Base-by-base conservation (phyloP, 2,797 vertebrate species). In the Semaprochilodus insignis region DNA sequence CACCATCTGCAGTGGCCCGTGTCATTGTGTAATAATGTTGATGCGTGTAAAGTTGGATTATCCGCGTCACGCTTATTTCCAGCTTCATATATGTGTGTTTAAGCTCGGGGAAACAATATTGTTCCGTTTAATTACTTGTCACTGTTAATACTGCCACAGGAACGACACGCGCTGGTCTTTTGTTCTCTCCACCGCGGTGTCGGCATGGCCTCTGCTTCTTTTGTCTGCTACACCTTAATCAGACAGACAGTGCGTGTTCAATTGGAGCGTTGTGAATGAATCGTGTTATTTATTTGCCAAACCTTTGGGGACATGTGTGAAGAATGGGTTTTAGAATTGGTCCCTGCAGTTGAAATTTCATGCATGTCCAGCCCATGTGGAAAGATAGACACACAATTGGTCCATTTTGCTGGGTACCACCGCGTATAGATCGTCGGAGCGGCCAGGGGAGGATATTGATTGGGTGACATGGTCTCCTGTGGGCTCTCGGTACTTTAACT, bases 371-470 rank as follows among this genome's bases (percentile, higher is more conserved):
- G 10, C 16, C 23, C 14, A 54, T 7, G 17, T 63, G 17, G 8
- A 36, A 34, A 55, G 72, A 65, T 6, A 16, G 10, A 31, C n/a
- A 19, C 4, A 48, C 27, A 80, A 62, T 52, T 83, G 75, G 23
- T 76, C 17, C 11, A 65, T 75, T 55, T 57, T 62, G 72, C 81
- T 27, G n/a, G 19, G 44, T 31, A 40, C 70, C 48, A 62, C 81
- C 40, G 57, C 62, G 63, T 63, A 36, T 65, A 66, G 17, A 69
- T 15, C 27, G 60, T 31, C 31, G 31, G 31, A 31, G 51, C 57
- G 17, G 81, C 4, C 34, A 57, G 59, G 16, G 44, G 66, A 51
- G 62, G 36, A 13, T 85, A 83, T 87, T 87, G 88, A 90, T 91
- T 74, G 27, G 21, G 27, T 67, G 23, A 71, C 19, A 40, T 36